Conservation (phyloP, 2,888 invertebrate genomes). For the Psylliodes chrysocephalus region DNA sequence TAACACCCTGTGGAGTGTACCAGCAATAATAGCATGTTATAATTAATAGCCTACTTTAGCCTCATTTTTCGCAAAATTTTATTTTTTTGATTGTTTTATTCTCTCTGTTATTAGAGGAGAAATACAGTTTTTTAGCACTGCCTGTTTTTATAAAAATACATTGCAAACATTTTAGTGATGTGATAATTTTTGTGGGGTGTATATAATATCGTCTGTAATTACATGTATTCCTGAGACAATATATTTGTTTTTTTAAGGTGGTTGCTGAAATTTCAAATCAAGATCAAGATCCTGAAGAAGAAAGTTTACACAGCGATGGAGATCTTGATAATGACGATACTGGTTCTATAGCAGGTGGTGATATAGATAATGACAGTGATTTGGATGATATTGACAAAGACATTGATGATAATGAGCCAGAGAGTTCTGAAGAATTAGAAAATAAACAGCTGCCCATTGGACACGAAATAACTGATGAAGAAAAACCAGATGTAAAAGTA, state of each 20-base stretch:
- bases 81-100: too few species aligned
- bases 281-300: conserved; percentile 19
- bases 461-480: conserved; percentile 25
- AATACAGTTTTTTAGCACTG: too few species aligned
- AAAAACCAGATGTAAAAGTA: conserved; percentile 31
- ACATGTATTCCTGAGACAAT: too few species aligned
- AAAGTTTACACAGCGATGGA: conserved; percentile 35
- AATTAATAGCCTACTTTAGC: too few species aligned
- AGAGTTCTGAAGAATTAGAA: conserved; percentile 21
- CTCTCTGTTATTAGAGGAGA: too few species aligned
- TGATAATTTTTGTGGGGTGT: too few species aligned
- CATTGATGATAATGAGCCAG: conserved; percentile 11
- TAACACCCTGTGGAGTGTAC: too few species aligned
- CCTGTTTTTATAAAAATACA: too few species aligned
- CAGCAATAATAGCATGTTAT: too few species aligned
- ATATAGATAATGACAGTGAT: conserved; percentile 36
- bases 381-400: conserved; percentile 26
- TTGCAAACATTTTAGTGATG: too few species aligned
- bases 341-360: conserved; percentile 19
- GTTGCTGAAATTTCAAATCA: conserved; percentile 20
- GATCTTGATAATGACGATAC: conserved; percentile 14
- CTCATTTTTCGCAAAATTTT: too few species aligned
- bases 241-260: conserved; percentile 18
- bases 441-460: conserved; percentile 14
- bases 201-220: too few species aligned